Conservation (phyloP, 2,888 invertebrate species). For the Phengaris arion region DNA sequence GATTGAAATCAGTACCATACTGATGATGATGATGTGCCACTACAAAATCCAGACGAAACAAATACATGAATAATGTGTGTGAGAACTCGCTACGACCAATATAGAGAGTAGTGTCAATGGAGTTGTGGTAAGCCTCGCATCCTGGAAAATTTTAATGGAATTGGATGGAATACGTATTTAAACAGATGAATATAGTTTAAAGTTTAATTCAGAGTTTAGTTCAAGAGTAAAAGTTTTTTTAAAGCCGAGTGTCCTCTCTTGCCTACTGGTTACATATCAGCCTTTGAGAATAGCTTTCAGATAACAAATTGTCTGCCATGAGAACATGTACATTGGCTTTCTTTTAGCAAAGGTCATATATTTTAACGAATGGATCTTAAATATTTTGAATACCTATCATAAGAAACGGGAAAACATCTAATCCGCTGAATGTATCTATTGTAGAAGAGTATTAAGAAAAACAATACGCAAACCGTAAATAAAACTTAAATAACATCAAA, state of each 20-base stretch:
- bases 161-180: not conserved
- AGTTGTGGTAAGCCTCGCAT: not conserved
- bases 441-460: not conserved
- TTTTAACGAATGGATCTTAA: too few species aligned
- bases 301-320: too few species aligned
- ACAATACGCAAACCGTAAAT: not conserved
- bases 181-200: not conserved
- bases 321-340: too few species aligned
- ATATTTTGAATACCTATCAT: too few species aligned
- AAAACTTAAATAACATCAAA: not conserved
- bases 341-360: too few species aligned
- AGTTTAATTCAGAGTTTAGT: not conserved
- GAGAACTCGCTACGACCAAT: not conserved
- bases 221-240: too few species aligned
- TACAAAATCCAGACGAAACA: conserved; percentile 11
- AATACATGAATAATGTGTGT: conserved; percentile 23
- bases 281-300: too few species aligned
- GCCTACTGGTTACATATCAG: too few species aligned
- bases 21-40: not conserved
- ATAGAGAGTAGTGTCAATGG: not conserved
- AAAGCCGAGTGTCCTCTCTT: too few species aligned
- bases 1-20: not conserved
- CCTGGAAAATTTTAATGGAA: not conserved
- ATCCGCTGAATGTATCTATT: not conserved
- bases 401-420: too few species aligned